phyloP scores from a whole-genome alignment of 23 tunicate species.

The Phallusia fumigata region DNA sequence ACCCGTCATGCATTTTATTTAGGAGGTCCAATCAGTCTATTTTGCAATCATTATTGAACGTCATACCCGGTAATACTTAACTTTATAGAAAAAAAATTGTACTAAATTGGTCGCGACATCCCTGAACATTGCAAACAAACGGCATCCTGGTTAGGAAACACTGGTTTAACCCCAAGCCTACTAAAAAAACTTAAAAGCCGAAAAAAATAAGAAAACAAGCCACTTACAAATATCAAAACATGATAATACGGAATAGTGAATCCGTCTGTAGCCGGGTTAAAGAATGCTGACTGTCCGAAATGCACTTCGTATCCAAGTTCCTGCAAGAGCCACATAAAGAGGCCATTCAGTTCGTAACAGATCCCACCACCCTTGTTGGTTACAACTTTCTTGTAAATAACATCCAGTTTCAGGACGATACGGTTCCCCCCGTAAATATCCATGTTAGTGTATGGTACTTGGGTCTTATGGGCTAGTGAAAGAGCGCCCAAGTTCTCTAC shows the following conservation, averaged over 20 bases:
- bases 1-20: no score
- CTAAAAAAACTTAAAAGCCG: no score
- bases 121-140: no score
- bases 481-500: not conserved
- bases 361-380: not conserved
- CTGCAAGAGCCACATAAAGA: not conserved
- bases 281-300: not conserved
- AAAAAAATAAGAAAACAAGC: no score
- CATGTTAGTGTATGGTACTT: not conserved
- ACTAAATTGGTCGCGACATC: no score
- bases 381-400: not conserved
- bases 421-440: not conserved
- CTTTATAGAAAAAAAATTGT: no score
- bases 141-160: no score
- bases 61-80: no score
- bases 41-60: no score
- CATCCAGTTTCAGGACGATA: not conserved
- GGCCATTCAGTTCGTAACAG: constrained; percentile 3
- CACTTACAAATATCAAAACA: not conserved
- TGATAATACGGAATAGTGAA: not conserved
- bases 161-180: no score
- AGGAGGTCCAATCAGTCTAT: no score
- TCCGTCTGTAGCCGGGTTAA: not conserved
- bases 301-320: not conserved
- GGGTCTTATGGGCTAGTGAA: not conserved